These are phyloP conservation scores for Nipponacmea schrenckii DNA, from an alignment of 2,888 invertebrate species.

Conservation along the genomic window DNA sequence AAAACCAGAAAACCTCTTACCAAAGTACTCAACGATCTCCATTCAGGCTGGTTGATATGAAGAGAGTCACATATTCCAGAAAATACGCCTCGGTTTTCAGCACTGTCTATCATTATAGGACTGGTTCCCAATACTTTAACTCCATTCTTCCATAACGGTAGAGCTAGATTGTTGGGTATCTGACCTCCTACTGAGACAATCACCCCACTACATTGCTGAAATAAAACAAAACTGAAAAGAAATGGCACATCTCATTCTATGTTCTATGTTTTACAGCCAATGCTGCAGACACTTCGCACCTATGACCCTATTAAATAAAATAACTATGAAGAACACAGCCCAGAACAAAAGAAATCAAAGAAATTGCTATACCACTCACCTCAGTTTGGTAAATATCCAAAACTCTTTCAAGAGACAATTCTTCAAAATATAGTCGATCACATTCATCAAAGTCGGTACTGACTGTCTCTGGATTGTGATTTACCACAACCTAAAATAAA, in stretches of 20 bases:
- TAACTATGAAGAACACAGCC: no score
- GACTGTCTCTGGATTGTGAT: slow-evolving; percentile 64
- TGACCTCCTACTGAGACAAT: slow-evolving; percentile 61
- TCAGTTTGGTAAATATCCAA: slow-evolving; percentile 59
- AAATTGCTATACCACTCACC: slow-evolving; percentile 29
- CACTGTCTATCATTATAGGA: slow-evolving; percentile 54
- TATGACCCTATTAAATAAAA: no score
- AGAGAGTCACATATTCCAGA: slow-evolving; percentile 57
- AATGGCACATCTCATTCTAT: no score
- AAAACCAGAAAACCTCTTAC: slow-evolving; percentile 31
- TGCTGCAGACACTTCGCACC: no score
- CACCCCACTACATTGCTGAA: slow-evolving; percentile 46
- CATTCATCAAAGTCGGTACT: slow-evolving; percentile 65
- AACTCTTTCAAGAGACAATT: slow-evolving; percentile 58
- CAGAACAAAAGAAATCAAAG: no score
- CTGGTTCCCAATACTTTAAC: slow-evolving; percentile 55
- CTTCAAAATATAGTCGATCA: slow-evolving; percentile 63
- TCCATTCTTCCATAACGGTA: slow-evolving; percentile 50
- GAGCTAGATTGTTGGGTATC: slow-evolving; percentile 63
- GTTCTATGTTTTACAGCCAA: no score
- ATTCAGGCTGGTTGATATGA: slow-evolving; percentile 53
- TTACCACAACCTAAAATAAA: slow-evolving; percentile 52
- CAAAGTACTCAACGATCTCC: slow-evolving; percentile 52
- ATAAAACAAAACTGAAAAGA: neutral
- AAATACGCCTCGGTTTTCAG: slow-evolving; percentile 57